phyloP scores from a whole-genome alignment of 2,797 vertebrate genomes.

The Gastrophryne carolinensis region DNA sequence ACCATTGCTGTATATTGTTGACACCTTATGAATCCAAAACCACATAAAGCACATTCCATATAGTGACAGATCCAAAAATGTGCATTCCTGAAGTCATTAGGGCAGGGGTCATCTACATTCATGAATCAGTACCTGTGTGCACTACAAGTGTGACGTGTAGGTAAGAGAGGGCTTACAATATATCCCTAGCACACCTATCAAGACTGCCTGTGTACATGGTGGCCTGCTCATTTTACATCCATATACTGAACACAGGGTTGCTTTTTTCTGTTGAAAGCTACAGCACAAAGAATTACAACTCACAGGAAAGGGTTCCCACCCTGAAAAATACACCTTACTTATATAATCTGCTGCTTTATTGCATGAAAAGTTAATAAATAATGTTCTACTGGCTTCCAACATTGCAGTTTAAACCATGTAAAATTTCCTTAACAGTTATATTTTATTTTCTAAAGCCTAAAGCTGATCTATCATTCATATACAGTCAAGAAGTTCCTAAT shows the following conservation, averaged over 20 bases:
- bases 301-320: not conserved
- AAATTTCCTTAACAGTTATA: too few relatives aligned
- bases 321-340: not conserved
- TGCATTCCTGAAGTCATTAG: not conserved
- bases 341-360: not conserved
- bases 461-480: too few relatives aligned
- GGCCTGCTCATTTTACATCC: not conserved
- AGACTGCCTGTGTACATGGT: not conserved
- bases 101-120: slow-evolving; percentile 5
- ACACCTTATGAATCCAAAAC: not conserved
- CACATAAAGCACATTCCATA: not conserved
- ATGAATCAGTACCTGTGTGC: slow-evolving; percentile 23
- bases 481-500: too few relatives aligned
- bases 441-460: too few relatives aligned
- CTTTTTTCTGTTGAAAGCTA: not conserved
- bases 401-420: not conserved
- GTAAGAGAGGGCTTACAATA: not conserved
- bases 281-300: not conserved
- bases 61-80: not conserved
- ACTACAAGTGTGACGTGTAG: not conserved
- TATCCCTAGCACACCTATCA: not conserved
- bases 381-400: not conserved
- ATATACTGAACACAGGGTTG: not conserved
- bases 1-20: not conserved
- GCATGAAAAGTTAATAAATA: not conserved